Evolutionary conservation across 1,140 invertebrate genomes (phyloP).

Genomic region (Asbolus verrucosus): DNA sequence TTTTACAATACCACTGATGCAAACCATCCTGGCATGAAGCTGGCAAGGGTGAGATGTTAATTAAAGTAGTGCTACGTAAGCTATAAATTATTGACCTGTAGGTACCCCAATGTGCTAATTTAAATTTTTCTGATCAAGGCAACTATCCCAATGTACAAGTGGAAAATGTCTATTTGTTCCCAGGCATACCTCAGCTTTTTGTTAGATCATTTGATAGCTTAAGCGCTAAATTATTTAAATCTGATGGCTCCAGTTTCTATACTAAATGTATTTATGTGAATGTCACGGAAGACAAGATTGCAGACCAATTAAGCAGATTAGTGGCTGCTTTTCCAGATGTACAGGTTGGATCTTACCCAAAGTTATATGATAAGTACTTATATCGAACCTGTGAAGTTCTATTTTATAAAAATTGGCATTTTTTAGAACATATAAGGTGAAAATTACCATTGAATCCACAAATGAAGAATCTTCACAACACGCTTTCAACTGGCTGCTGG

Average conservation of each 20-base stretch:
- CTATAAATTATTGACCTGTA: slow-evolving; percentile 54
- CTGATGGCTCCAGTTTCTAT: slow-evolving; percentile 62
- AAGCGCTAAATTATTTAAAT: slow-evolving; percentile 64
- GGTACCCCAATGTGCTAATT: slow-evolving; percentile 66
- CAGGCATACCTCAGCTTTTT: slow-evolving; percentile 79
- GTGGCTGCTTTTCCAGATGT: slow-evolving; percentile 67
- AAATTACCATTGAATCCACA: slow-evolving; percentile 68
- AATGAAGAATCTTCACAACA: slow-evolving; percentile 60
- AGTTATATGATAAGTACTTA: slow-evolving; percentile 64
- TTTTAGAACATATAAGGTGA: slow-evolving; percentile 66
- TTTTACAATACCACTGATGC: slow-evolving; percentile 63
- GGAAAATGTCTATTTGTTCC: slow-evolving; percentile 82
- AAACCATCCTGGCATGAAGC: slow-evolving; percentile 67
- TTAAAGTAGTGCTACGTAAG: too few relatives aligned
- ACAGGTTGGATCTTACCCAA: slow-evolving; percentile 69
- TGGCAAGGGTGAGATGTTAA: slow-evolving; percentile 62
- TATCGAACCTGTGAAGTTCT: slow-evolving; percentile 22
- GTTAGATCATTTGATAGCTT: slow-evolving; percentile 69
- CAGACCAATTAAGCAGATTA: slow-evolving; percentile 64
- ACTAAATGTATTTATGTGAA: slow-evolving; percentile 66
- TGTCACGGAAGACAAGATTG: slow-evolving; percentile 66
- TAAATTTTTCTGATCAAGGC: slow-evolving; percentile 64
- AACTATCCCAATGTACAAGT: slow-evolving; percentile 77
- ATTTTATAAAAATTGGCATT: slow-evolving; percentile 45
- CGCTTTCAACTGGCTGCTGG: slow-evolving; percentile 64